phyloP scores from a whole-genome alignment of 1,140 invertebrate genomes.

The Macrotrachela quadricornifera region DNA sequence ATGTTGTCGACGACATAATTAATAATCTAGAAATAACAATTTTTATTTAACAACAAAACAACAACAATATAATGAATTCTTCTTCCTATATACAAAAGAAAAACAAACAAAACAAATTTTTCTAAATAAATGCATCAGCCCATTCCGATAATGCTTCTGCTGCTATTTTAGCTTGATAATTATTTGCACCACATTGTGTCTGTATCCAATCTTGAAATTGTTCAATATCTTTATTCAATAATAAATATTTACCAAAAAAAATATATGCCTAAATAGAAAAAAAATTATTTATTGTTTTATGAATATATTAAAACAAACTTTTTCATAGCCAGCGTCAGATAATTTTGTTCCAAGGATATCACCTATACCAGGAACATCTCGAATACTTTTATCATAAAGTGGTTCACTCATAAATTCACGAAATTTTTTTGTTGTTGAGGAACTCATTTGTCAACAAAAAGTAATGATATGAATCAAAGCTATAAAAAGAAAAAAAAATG shows the following conservation, averaged over 20 bases:
- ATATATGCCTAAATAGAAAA: conserved; percentile 62
- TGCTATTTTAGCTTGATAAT: not conserved
- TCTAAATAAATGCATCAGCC: too few relatives aligned
- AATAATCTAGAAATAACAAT: too few relatives aligned
- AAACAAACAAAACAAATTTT: too few relatives aligned
- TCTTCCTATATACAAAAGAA: too few relatives aligned
- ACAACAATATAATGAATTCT: too few relatives aligned
- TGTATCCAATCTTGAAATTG: conserved; percentile 94
- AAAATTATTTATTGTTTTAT: not conserved
- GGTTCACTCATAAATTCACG: conserved; percentile 29
- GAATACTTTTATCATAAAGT: conserved; percentile 30
- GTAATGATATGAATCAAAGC: too few relatives aligned
- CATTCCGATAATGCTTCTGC: too few relatives aligned
- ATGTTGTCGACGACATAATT: conserved; percentile 8
- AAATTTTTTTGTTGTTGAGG: conserved; percentile 23
- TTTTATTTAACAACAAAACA: too few relatives aligned
- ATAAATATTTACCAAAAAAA: conserved; percentile 83
- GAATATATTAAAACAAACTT: conserved; percentile 14
- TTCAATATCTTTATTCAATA: conserved; percentile 83
- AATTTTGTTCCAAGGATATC: conserved; percentile 20
- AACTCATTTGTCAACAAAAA: not conserved
- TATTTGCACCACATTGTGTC: conserved; percentile 35
- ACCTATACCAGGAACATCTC: conserved; percentile 29
- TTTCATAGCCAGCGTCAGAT: conserved; percentile 26
- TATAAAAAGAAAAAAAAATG: too few relatives aligned